Evolutionary conservation across 64 coral and sea anemone genomes (phyloP), one percentile per base, ranked within the genome.

Genomic region (Stichodactyla mertensii): DNA sequence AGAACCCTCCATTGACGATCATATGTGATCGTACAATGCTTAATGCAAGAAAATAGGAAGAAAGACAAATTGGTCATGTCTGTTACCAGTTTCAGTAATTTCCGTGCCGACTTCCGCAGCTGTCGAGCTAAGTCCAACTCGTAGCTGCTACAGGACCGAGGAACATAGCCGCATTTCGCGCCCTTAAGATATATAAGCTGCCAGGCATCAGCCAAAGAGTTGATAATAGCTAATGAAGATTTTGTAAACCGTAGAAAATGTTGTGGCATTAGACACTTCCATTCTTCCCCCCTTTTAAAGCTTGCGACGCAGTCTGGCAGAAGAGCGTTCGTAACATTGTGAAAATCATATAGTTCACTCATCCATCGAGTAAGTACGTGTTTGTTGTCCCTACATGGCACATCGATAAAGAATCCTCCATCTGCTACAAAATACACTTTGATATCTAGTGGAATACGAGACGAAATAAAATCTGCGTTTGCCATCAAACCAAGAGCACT

Each of bases 401-500:
- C 78, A 56, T 96, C 91, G 16, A 96, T 52, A 80, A 96, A 96
- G 57, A 88, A 84, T 61, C 94, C 94, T 45, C 87, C 88, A 86
- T 96, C 94, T 51, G 94, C 84, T 57, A 96, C 77, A 27, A 96
- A 86, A 28, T 64, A 88, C 52, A 93, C 88, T 22, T 90, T 80
- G 0, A 81, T 81, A 12, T 18, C 11, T 71, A 52, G 62, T 23
- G 88, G 80, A 84, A 96, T 55, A 77, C 82, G 86, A n/a, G 85
- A 85, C 23, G 84, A 84, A 55, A 96, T 89, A 26, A 61, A 93
- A 84, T 96, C 91, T 0, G 91, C 87, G 69, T 96, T 84, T 4
- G 92, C 70, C 94, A 96, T 93, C 10, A 87, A 81, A 20, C 91
- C 91, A 16, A 92, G 88, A 20, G 91, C 94, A 18, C 91, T 88